These are phyloP conservation scores for Nannoperca australis DNA, from an alignment of 2,797 vertebrate genomes.

Conservation along the genomic window DNA sequence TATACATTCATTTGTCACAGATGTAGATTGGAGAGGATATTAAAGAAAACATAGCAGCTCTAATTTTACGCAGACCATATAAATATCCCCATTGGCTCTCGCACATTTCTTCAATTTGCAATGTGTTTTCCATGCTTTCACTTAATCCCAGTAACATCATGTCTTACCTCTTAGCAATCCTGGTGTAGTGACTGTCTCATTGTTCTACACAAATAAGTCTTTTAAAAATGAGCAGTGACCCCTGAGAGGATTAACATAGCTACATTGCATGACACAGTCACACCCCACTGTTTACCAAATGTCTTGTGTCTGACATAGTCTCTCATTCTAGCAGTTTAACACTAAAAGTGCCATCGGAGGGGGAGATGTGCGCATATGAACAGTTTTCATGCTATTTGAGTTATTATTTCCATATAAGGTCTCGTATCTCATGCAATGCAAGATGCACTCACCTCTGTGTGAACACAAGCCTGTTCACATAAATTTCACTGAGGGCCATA, in stretches of 20 bases:
- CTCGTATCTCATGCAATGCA: constrained; percentile 12
- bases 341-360: constrained; percentile 19
- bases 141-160: constrained; percentile 42
- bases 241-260: constrained; percentile 68
- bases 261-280: constrained; percentile 56
- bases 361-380: not conserved
- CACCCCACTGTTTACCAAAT: constrained; percentile 68
- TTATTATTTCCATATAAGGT: constrained; percentile 44
- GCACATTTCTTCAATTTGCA: constrained; percentile 40
- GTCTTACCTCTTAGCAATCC: constrained; percentile 39
- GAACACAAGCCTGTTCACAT: constrained; percentile 42
- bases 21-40: constrained; percentile 13
- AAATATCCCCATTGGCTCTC: constrained; percentile 16
- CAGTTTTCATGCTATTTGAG: constrained; percentile 16
- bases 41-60: constrained; percentile 26
- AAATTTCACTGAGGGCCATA: constrained; percentile 39
- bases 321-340: constrained; percentile 57
- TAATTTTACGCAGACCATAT: constrained; percentile 18
- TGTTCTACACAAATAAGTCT: constrained; percentile 67
- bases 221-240: constrained; percentile 59
- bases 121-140: constrained; percentile 21
- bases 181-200: constrained; percentile 57
- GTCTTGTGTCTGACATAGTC: constrained; percentile 36
- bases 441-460: constrained; percentile 32
- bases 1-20: not conserved